Conservation (phyloP, 2,888 invertebrate species). For the Loripinus fragilis region DNA sequence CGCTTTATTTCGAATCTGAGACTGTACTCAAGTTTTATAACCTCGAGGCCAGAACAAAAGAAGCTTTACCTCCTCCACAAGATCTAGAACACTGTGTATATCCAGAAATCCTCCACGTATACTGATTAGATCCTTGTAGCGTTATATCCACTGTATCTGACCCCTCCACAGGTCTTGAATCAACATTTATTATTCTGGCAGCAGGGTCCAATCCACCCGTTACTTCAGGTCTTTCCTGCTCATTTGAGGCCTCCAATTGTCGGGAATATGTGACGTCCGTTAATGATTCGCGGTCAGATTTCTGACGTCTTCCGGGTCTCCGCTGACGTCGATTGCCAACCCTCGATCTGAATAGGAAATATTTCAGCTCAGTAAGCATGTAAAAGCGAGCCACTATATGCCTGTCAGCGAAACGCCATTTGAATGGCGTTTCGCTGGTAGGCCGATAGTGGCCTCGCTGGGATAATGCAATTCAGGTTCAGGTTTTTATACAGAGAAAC, state of each 20-base stretch:
- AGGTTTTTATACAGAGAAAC: too few species aligned
- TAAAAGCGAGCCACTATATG: too few species aligned
- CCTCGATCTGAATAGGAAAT: not conserved
- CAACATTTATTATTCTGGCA: not conserved
- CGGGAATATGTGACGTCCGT: not conserved
- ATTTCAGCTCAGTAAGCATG: too few species aligned
- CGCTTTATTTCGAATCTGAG: too few species aligned
- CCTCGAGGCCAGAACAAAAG: too few species aligned
- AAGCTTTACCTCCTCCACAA: constrained; percentile 75
- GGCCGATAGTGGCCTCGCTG: too few species aligned
- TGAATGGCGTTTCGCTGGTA: too few species aligned
- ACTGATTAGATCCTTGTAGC: constrained; percentile 24
- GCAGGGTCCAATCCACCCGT: not conserved
- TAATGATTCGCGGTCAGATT: not conserved
- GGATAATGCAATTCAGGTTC: too few species aligned
- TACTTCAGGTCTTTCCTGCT: not conserved
- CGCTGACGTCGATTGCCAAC: not conserved
- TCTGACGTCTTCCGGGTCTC: not conserved
- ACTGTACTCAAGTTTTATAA: too few species aligned
- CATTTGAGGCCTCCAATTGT: not conserved
- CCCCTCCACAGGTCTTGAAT: too few species aligned
- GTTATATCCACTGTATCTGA: not conserved
- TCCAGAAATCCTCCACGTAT: constrained; percentile 90
- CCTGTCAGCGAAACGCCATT: too few species aligned
- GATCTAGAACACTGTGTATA: constrained; percentile 90